Evolutionary conservation across 2,113 vertebrate genomes (phyloP).

Genomic region (Ammospiza caudacuta): DNA sequence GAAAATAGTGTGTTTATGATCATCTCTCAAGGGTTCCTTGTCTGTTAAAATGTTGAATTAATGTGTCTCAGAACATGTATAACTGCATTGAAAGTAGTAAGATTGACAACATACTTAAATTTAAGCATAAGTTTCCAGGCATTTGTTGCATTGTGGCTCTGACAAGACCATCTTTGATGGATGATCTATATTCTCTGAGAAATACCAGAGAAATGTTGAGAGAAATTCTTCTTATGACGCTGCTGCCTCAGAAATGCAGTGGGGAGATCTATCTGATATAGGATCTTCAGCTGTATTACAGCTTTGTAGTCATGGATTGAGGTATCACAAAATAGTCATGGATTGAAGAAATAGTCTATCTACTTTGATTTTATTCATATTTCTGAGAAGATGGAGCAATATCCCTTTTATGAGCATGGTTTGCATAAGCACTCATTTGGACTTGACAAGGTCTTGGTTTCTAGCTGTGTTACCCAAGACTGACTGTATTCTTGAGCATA

Average conservation of each 20-base stretch:
- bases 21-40: background rate
- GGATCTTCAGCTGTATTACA: background rate
- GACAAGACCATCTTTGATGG: background rate
- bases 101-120: background rate
- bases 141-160: background rate
- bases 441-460: background rate
- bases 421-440: background rate
- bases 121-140: background rate
- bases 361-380: background rate
- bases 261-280: background rate
- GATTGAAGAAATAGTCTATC: background rate
- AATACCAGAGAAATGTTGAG: background rate
- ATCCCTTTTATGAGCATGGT: background rate
- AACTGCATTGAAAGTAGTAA: background rate
- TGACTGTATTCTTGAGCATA: background rate
- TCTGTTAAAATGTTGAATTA: background rate
- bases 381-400: background rate
- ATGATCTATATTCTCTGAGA: background rate
- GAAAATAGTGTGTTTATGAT: background rate
- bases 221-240: background rate
- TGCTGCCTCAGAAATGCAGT: background rate
- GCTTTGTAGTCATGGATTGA: fast-evolving
- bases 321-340: background rate
- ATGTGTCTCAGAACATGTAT: background rate
- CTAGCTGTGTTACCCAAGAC: background rate